These are phyloP conservation scores for Popillia japonica DNA, from an alignment of 1,140 invertebrate genomes.

Conservation along the genomic window DNA sequence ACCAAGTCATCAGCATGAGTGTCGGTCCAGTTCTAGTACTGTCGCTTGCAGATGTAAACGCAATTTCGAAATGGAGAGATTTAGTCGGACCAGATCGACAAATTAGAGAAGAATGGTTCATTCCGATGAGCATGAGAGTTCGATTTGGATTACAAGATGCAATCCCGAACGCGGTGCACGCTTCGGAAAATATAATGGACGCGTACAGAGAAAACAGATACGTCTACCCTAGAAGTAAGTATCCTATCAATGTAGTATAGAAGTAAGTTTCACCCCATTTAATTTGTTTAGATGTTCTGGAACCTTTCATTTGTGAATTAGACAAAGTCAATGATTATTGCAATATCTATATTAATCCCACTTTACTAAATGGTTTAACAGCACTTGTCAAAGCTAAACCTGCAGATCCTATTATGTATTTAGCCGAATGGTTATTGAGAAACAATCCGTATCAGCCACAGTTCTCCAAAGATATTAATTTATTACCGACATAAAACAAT, in stretches of 20 bases:
- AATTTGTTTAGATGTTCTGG: slow-evolving; percentile 66
- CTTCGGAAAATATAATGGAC: slow-evolving; percentile 74
- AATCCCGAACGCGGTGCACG: slow-evolving; percentile 80
- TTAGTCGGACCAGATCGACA: slow-evolving; percentile 73
- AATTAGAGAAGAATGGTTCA: slow-evolving; percentile 71
- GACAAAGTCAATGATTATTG: slow-evolving; percentile 73
- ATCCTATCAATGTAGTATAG: neutral
- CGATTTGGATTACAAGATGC: slow-evolving; percentile 69
- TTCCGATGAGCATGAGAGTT: slow-evolving; percentile 76
- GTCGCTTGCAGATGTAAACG: slow-evolving; percentile 71
- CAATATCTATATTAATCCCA: slow-evolving; percentile 70
- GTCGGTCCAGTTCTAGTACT: slow-evolving; percentile 76
- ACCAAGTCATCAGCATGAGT: slow-evolving; percentile 79
- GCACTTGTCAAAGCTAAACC: slow-evolving; percentile 76
- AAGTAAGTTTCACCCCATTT: neutral
- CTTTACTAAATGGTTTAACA: slow-evolving; percentile 72
- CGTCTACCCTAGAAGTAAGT: slow-evolving; percentile 83
- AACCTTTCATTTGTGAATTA: slow-evolving; percentile 64
- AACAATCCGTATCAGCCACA: slow-evolving; percentile 81
- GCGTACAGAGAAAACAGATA: slow-evolving; percentile 87
- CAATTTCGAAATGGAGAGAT: slow-evolving; percentile 74
- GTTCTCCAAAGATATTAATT: slow-evolving; percentile 57
- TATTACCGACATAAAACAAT: slow-evolving; percentile 54
- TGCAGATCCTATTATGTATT: slow-evolving; percentile 76
- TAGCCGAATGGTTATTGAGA: slow-evolving; percentile 78